These are phyloP conservation scores for Archilochus colubris DNA, from an alignment of 2,113 vertebrate species.

Conservation along the genomic window DNA sequence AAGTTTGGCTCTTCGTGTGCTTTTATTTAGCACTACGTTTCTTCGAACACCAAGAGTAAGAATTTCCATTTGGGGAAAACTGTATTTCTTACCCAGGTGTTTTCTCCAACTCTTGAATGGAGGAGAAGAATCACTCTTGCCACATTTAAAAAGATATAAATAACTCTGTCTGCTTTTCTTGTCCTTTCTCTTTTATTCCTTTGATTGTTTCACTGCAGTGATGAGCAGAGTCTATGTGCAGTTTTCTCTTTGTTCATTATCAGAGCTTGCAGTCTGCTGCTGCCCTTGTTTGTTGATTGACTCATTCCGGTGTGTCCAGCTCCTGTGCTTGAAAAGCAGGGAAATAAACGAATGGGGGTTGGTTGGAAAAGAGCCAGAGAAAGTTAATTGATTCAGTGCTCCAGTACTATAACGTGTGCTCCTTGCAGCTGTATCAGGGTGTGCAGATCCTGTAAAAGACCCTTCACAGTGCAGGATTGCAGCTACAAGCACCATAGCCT, in stretches of 20 bases:
- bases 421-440: not conserved
- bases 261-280: not conserved
- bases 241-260: not conserved
- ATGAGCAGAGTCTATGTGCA: not conserved
- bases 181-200: not conserved
- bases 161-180: not conserved
- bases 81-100: not conserved
- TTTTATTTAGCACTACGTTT: not conserved
- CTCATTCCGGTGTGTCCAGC: constrained; percentile 38
- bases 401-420: not conserved
- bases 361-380: constrained; percentile 42
- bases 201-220: not conserved
- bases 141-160: not conserved
- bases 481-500: fast-evolving
- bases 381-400: constrained; percentile 43
- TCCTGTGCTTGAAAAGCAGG: constrained; percentile 16
- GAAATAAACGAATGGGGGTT: constrained; percentile 20
- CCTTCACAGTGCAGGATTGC: fast-evolving
- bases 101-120: not conserved
- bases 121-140: constrained; percentile 13
- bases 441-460: not conserved
- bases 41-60: not conserved
- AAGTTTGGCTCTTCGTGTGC: not conserved
- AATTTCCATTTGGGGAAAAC: not conserved
- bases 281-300: not conserved